Percentiles rank a stretch among this genome's conserved stretches.
phyloP scores from a whole-genome alignment of 2,113 vertebrate genomes.

The Channa maculata region DNA sequence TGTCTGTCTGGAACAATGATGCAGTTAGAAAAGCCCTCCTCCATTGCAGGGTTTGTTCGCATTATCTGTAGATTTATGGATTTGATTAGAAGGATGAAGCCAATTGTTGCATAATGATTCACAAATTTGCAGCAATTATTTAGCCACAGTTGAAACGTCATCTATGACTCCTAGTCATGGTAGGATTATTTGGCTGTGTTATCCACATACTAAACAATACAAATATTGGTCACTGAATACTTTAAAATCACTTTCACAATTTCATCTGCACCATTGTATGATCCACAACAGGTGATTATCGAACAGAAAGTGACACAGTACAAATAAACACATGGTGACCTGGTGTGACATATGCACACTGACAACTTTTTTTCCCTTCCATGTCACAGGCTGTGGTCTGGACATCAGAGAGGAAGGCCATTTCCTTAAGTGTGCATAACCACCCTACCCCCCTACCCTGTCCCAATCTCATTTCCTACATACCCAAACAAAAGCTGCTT shows the following conservation, averaged over 20 bases:
- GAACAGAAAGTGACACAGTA: constrained; percentile 30
- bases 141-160: neutral
- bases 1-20: constrained; percentile 21
- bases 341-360: constrained; percentile 47
- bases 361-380: constrained; percentile 29
- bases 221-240: neutral
- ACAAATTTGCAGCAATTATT: constrained; percentile 11
- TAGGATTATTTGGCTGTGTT: too few relatives aligned
- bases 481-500: constrained; percentile 75
- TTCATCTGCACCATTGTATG: neutral
- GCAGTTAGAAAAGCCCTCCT: neutral
- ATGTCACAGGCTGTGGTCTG: constrained; percentile 58
- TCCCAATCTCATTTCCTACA: constrained; percentile 70
- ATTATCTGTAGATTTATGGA: neutral
- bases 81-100: neutral
- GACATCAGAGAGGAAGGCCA: constrained; percentile 66
- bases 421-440: constrained; percentile 71
- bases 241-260: neutral
- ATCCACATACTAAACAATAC: constrained; percentile 7
- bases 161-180: too few relatives aligned
- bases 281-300: constrained; percentile 52
- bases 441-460: neutral
- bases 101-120: neutral
- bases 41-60: neutral
- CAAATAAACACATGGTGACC: constrained; percentile 62